Conservation (phyloP, 2,888 invertebrate genomes). For the Hirtodrosophila confusa region DNA sequence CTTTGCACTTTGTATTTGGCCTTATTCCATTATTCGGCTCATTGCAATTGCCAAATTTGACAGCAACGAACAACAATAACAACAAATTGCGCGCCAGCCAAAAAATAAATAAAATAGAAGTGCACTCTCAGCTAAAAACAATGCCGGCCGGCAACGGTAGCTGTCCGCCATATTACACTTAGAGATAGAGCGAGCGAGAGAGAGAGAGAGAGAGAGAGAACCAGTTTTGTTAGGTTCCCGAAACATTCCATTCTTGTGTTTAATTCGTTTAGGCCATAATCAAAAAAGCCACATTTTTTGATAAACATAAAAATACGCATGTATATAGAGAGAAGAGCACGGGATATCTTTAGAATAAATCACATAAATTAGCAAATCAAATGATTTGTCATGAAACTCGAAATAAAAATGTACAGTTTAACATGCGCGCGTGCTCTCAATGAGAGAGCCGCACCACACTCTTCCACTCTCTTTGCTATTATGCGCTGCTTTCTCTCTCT, state of each 20-base stretch:
- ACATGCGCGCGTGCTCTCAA: slow-evolving; percentile 38
- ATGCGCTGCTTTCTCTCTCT: slow-evolving; percentile 26
- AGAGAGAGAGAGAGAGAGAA: slow-evolving; percentile 25
- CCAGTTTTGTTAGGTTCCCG: slow-evolving; percentile 37
- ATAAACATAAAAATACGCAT: slow-evolving; percentile 35
- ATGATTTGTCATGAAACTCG: slow-evolving; percentile 66
- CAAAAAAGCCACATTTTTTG: slow-evolving; percentile 37
- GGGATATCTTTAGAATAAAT: slow-evolving; percentile 43
- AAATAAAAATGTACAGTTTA: slow-evolving; percentile 75
- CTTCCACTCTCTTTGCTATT: slow-evolving; percentile 22
- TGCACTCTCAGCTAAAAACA: slow-evolving; percentile 64
- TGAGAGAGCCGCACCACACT: slow-evolving; percentile 11
- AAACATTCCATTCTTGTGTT: slow-evolving; percentile 42
- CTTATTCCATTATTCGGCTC: slow-evolving; percentile 17
- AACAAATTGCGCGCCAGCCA: slow-evolving; percentile 51
- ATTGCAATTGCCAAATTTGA: slow-evolving; percentile 27
- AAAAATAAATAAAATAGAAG: slow-evolving; percentile 3
- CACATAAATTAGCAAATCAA: slow-evolving; percentile 69
- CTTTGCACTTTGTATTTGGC: slow-evolving; percentile 21
- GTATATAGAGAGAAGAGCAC: slow-evolving; percentile 20
- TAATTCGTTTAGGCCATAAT: slow-evolving; percentile 28
- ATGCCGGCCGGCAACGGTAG: slow-evolving; percentile 67
- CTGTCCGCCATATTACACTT: slow-evolving; percentile 46
- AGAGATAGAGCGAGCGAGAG: slow-evolving; percentile 3
- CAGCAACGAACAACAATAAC: slow-evolving; percentile 32